Evolutionary conservation across 2,888 invertebrate species (phyloP), one percentile per base, ranked within the genome.

Genomic region (Drosophila peninsularis): DNA sequence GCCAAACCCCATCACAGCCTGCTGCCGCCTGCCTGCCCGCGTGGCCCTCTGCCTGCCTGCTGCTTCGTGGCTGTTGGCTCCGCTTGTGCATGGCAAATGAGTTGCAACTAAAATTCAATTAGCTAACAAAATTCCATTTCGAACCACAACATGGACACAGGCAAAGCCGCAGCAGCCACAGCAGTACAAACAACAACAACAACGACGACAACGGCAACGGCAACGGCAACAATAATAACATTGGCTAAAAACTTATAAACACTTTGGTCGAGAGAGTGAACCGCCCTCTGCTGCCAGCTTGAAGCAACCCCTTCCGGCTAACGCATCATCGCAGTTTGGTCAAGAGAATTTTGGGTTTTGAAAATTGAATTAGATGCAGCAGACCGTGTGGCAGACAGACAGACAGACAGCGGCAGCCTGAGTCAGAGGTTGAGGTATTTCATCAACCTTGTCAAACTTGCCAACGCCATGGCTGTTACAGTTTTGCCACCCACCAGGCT

Each of bases 331-430:
- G 83, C 81, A 75, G 77, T 83, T 81, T 73, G 87, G 89, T 88
- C 85, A 89, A 86, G 82, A 89, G 71, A 82, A 87, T 82, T 89
- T 88, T 75, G 70, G 85, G 82, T 81, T 85, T 82, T 88, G 84
- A 85, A 85, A 89, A 89, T 88, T 88, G 89, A 89, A 84, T 89
- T 87, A 87, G 86, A 88, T 87, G 88, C 89, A 87, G 88, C 79
- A 87, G 89, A 87, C 86, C 86, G 80, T 88, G 80, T 78, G 77
- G 58, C 60, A 61, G 70, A 78, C 45, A 32, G 49, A 47, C 55
- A 44, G 54, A 32, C 19, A 45, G 50, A 41, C 41, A 55, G 11
- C n/a, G 34, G 21, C 34, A 17, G 55, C 17, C 39, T 11, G 39
- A 30, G 30, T 19, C 14, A n/a, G 52, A 32, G 24, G 17, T 24